Percentiles rank a stretch among this genome's conserved stretches.
Conservation (phyloP, 1,140 invertebrate species). For the Lethrus apterus region DNA sequence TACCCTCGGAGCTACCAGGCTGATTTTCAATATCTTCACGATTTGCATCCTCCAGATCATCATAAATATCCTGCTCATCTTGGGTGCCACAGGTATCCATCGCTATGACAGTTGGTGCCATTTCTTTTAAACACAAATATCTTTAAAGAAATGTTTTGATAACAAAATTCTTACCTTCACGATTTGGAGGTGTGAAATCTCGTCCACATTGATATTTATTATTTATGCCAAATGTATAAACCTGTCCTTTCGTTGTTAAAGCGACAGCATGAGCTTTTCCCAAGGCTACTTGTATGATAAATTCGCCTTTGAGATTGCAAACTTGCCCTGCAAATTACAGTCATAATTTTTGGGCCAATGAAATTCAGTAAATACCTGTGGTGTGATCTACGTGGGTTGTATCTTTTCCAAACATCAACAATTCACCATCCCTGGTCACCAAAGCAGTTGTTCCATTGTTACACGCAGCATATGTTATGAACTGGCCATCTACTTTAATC, state of each 20-base stretch:
- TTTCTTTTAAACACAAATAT: conserved; percentile 21
- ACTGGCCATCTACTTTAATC: conserved; percentile 79
- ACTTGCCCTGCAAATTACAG: conserved; percentile 50
- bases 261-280: conserved; percentile 93
- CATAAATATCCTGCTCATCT: conserved; percentile 44
- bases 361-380: conserved; percentile 46
- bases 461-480: conserved; percentile 75
- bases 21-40: conserved; percentile 32
- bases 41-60: conserved; percentile 28
- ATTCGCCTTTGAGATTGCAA: conserved; percentile 68
- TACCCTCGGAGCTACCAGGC: conserved; percentile 48
- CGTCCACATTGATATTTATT: conserved; percentile 97
- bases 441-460: conserved; percentile 93
- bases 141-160: background rate
- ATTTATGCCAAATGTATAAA: conserved; percentile 95
- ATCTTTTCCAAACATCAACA: conserved; percentile 94
- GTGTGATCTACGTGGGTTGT: conserved; percentile 76
- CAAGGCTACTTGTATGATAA: conserved; percentile 75
- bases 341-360: background rate
- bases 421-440: conserved; percentile 78
- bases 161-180: conserved; percentile 46
- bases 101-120: conserved; percentile 44
- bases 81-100: conserved; percentile 57
- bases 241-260: conserved; percentile 79
- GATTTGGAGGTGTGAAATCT: conserved; percentile 62